Evolutionary conservation across 2,797 vertebrate species (phyloP).

Genomic region (Typhlichthys subterraneus): DNA sequence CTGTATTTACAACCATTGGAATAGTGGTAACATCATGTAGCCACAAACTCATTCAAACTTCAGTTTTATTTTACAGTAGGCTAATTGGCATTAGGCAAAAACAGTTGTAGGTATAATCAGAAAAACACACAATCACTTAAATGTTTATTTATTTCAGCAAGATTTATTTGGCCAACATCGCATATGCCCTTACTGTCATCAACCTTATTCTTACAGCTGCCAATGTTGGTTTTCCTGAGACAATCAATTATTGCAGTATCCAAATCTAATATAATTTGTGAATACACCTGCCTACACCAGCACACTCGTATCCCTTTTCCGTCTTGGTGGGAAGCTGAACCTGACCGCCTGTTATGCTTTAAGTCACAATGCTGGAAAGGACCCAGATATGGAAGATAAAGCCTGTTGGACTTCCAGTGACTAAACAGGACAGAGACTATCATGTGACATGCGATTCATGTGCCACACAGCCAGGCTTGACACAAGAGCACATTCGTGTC

Average conservation of each 20-base stretch:
- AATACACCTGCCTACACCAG: neutral
- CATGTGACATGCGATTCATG: constrained; percentile 4
- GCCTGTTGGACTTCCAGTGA: neutral
- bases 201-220: neutral
- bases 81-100: too few relatives aligned
- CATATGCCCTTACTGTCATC: neutral
- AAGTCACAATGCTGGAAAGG: neutral
- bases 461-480: neutral
- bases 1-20: too few relatives aligned
- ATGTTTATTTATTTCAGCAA: too few relatives aligned
- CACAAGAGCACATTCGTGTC: constrained; percentile 17
- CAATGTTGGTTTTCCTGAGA: too few relatives aligned
- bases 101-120: too few relatives aligned
- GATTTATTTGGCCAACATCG: neutral
- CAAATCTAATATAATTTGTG: neutral
- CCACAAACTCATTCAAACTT: neutral
- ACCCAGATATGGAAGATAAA: neutral
- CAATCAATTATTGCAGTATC: too few relatives aligned
- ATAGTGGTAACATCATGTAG: too few relatives aligned
- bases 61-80: neutral
- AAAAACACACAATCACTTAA: neutral
- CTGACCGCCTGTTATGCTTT: too few relatives aligned
- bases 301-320: neutral
- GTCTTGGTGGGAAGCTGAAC: too few relatives aligned
- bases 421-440: neutral